A percentile compares a stretch with the other conserved stretches of the same genome.
Conservation (phyloP, 2,113 vertebrate genomes). For the Pituophis catenifer region DNA sequence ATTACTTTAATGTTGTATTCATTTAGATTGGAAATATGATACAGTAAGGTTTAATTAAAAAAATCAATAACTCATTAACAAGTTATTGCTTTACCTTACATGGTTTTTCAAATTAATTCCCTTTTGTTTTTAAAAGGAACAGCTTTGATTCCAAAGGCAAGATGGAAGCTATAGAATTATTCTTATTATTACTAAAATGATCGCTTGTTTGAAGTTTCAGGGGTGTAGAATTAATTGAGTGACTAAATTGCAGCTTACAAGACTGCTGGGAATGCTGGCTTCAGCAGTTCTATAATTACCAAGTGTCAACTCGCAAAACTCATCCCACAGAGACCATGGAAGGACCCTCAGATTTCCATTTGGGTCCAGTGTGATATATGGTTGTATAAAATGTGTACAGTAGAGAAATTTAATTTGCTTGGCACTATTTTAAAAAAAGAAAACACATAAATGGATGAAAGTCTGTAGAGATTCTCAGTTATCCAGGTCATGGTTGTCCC, state of each 20-base stretch:
- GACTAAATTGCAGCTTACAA: not conserved
- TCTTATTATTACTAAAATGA: not conserved
- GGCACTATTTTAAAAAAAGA: not conserved
- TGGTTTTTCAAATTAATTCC: conserved; percentile 31
- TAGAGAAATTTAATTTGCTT: not conserved
- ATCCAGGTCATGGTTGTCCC: no score
- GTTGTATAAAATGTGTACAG: not conserved
- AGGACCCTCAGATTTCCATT: not conserved
- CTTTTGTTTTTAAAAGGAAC: conserved; percentile 18
- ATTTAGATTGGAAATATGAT: conserved; percentile 60
- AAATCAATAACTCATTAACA: conserved; percentile 67
- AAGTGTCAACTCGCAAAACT: no score
- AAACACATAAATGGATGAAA: not conserved
- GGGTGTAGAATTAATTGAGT: not conserved
- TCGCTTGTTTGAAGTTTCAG: not conserved
- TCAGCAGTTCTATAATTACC: not conserved
- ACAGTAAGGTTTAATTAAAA: conserved; percentile 59
- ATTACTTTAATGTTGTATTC: conserved; percentile 66
- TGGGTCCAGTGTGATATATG: not conserved
- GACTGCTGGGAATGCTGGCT: not conserved
- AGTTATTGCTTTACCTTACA: conserved; percentile 46
- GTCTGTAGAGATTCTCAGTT: no score
- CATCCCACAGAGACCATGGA: no score
- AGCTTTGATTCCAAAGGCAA: conserved; percentile 19
- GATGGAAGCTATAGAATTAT: not conserved